phyloP scores from a whole-genome alignment of 2,888 invertebrate genomes.

The Himalopsyche kuldschensis region DNA sequence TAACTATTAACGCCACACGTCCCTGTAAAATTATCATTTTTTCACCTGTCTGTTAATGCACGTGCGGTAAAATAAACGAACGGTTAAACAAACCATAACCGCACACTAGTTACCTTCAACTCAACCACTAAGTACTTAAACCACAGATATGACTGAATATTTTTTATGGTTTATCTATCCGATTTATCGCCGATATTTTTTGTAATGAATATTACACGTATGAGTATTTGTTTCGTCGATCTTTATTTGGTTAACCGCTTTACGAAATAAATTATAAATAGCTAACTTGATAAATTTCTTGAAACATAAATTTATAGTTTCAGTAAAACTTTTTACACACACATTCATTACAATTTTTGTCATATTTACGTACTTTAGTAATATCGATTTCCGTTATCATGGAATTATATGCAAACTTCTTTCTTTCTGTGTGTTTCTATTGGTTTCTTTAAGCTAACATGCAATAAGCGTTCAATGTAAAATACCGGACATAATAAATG shows the following conservation, averaged over 20 bases:
- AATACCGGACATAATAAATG: too few species aligned
- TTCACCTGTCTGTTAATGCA: neutral
- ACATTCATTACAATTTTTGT: too few species aligned
- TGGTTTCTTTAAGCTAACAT: neutral
- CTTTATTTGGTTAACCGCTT: neutral
- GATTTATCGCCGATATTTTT: neutral
- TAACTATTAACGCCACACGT: neutral
- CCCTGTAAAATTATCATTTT: neutral
- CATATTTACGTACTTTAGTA: too few species aligned
- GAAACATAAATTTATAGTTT: neutral
- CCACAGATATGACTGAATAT: neutral
- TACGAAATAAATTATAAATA: neutral
- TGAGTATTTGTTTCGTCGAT: too few species aligned
- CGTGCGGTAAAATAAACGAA: neutral
- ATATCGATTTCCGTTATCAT: too few species aligned
- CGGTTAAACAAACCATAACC: neutral
- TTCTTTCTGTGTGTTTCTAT: too few species aligned
- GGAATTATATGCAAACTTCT: too few species aligned
- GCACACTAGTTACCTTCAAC: neutral
- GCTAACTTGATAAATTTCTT: neutral
- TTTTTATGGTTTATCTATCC: neutral
- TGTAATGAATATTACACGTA: too few species aligned
- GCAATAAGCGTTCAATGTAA: too few species aligned
- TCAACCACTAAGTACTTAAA: neutral
- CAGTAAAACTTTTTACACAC: too few species aligned